A percentile compares a stretch with the other conserved stretches of the same genome.
Evolutionary conservation across 2,113 vertebrate genomes (phyloP).

Genomic region (Aegypius monachus): DNA sequence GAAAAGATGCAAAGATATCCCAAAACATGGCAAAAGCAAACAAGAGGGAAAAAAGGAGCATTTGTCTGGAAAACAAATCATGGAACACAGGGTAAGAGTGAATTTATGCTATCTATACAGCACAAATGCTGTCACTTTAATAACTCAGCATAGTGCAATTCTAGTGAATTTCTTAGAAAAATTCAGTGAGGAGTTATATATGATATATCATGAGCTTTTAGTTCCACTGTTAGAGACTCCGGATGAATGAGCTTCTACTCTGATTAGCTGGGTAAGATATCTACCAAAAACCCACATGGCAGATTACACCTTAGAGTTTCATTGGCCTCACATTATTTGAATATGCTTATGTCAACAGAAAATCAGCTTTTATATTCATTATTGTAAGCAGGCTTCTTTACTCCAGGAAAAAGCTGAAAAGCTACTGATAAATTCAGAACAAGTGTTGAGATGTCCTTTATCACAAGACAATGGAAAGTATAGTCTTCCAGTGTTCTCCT

Average conservation of each 20-base stretch:
- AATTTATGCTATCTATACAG: not conserved
- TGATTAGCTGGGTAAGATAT: not conserved
- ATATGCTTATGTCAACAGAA: not conserved
- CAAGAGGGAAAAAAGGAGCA: not conserved
- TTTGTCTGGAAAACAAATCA: not conserved
- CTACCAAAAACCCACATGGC: not conserved
- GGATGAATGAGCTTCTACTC: not conserved
- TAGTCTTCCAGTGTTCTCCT: not conserved
- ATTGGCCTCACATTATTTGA: not conserved
- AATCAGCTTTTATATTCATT: not conserved
- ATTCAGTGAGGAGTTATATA: not conserved
- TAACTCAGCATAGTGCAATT: not conserved
- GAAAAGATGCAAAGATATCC: not conserved
- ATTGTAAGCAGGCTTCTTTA: not conserved
- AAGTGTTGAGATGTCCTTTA: not conserved
- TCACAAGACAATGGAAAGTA: not conserved
- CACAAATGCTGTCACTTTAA: not conserved
- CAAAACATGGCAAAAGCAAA: not conserved
- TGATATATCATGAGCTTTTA: not conserved
- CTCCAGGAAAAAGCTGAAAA: not conserved
- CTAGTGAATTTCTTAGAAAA: not conserved
- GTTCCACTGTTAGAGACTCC: not conserved
- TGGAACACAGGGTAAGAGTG: not conserved
- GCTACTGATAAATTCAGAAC: not conserved
- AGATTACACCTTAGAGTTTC: not conserved